Conservation (phyloP, 2,888 invertebrate species). For the Drosophila meridionalis region DNA sequence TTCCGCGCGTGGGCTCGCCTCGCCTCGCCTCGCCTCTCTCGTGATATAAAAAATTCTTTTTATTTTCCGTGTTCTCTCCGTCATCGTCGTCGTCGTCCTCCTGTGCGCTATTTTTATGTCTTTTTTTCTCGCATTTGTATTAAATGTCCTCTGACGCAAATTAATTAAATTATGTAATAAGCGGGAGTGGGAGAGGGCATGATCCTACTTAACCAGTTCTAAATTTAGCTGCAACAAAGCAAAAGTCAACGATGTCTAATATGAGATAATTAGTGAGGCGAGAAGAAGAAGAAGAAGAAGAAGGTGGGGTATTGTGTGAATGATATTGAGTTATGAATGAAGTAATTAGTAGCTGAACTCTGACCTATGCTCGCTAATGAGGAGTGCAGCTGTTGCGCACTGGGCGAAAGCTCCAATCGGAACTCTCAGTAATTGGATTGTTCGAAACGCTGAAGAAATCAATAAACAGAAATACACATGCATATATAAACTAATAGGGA, state of each 20-base stretch:
- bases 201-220: slow-evolving; percentile 43
- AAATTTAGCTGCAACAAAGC: slow-evolving; percentile 46
- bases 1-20: slow-evolving; percentile 8
- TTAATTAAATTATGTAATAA: slow-evolving; percentile 73
- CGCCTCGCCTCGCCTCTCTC: background rate
- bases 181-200: background rate
- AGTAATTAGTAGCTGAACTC: background rate
- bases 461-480: background rate
- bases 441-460: background rate
- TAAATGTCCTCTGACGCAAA: slow-evolving; percentile 77
- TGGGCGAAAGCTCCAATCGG: background rate
- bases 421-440: background rate
- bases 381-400: background rate
- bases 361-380: background rate
- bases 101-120: slow-evolving; percentile 54
- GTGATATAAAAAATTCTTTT: slow-evolving; percentile 11
- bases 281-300: background rate
- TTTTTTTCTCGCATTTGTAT: slow-evolving; percentile 52
- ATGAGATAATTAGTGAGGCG: background rate
- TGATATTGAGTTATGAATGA: background rate
- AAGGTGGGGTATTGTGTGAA: background rate
- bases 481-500: background rate
- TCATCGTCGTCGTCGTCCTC: slow-evolving; percentile 5
- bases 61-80: slow-evolving; percentile 25
- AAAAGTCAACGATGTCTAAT: slow-evolving; percentile 16